These are phyloP conservation scores for Drosophila sp. DNA, from an alignment of 1,140 invertebrate genomes.

Conservation along the genomic window DNA sequence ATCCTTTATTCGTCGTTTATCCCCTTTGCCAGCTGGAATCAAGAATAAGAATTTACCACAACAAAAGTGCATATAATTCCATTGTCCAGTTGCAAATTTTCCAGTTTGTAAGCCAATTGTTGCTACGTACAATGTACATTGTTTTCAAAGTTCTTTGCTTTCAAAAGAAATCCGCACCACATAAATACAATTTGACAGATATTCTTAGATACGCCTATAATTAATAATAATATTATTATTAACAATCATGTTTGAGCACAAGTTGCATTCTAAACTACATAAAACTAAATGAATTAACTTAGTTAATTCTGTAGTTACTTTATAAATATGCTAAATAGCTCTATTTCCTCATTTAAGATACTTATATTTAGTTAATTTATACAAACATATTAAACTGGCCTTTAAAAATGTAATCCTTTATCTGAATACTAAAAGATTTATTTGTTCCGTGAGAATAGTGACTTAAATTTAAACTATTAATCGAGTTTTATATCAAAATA, in stretches of 20 bases:
- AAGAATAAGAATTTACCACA: conserved; percentile 12
- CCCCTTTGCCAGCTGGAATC: not conserved
- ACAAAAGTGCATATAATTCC: conserved; percentile 23
- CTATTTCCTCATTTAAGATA: too few relatives aligned
- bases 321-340: too few relatives aligned
- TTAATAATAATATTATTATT: not conserved
- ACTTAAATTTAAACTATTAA: too few relatives aligned
- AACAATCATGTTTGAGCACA: not conserved
- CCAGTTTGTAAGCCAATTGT: conserved; percentile 20
- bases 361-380: too few relatives aligned
- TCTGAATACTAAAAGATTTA: too few relatives aligned
- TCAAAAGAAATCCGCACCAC: not conserved
- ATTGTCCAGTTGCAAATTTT: conserved; percentile 25
- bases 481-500: too few relatives aligned
- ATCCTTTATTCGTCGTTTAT: not conserved
- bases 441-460: too few relatives aligned
- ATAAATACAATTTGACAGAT: not conserved
- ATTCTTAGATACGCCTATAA: not conserved
- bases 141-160: conserved; percentile 2
- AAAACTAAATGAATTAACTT: too few relatives aligned
- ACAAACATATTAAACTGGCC: too few relatives aligned
- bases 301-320: too few relatives aligned
- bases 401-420: too few relatives aligned
- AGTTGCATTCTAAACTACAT: too few relatives aligned
- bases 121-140: conserved; percentile 4